Percentiles rank a stretch among this genome's conserved stretches.
These are phyloP conservation scores for Drosophila ohnishii DNA, from an alignment of 1,140 invertebrate species.

Conservation along the genomic window DNA sequence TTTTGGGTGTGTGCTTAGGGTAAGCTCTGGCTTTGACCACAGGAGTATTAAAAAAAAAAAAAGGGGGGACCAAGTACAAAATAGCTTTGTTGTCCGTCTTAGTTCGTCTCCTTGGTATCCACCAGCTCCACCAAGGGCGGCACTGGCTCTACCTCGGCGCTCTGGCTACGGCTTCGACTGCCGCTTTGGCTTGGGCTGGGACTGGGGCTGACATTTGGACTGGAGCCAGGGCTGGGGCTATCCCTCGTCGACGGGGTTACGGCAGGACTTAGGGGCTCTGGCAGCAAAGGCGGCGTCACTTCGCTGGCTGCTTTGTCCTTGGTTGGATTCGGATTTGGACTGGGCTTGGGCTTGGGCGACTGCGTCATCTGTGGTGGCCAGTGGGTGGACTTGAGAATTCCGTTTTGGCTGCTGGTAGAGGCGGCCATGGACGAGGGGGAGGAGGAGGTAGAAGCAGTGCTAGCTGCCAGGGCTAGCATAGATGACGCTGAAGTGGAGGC, in stretches of 20 bases:
- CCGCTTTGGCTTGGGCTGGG: conserved; percentile 16
- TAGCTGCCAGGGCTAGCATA: conserved; percentile 16
- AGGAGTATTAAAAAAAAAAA: conserved; percentile 31
- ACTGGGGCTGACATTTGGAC: conserved; percentile 3
- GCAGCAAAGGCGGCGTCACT: not conserved
- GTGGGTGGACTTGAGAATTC: conserved; percentile 22
- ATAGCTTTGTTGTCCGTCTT: conserved; percentile 10
- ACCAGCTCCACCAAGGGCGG: conserved; percentile 46
- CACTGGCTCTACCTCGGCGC: conserved; percentile 28
- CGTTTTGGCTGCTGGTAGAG: conserved; percentile 6
- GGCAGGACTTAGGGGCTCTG: conserved; percentile 16
- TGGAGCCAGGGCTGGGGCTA: conserved; percentile 12
- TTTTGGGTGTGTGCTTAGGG: not conserved
- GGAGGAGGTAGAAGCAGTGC: conserved; percentile 2
- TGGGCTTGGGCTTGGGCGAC: conserved; percentile 15
- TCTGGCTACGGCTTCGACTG: conserved; percentile 16
- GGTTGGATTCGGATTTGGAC: conserved; percentile 4
- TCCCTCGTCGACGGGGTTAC: not conserved
- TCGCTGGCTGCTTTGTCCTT: conserved; percentile 7
- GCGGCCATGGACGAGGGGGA: not conserved
- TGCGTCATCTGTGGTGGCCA: conserved; percentile 14
- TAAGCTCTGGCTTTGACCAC: conserved; percentile 11
- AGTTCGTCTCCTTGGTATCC: conserved; percentile 34
- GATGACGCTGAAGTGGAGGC: conserved; percentile 52
- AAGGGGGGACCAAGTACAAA: conserved; percentile 20